A percentile compares a stretch with the other conserved stretches of the same genome.
These are phyloP conservation scores for Pristionchus exspectatus DNA, from an alignment of 2,888 invertebrate species.

Conservation along the genomic window DNA sequence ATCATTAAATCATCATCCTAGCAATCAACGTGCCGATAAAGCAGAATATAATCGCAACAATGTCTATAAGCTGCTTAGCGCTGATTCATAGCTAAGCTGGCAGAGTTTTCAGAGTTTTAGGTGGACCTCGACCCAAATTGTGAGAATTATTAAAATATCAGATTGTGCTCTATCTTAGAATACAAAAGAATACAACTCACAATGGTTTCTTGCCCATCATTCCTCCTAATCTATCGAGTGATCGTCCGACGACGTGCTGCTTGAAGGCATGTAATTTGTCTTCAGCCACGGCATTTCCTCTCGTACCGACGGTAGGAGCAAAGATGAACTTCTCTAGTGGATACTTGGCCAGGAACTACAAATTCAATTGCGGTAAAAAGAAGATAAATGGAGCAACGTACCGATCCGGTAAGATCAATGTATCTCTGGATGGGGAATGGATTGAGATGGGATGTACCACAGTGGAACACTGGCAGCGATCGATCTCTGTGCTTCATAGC, in stretches of 20 bases:
- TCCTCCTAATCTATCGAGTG: slow-evolving; percentile 22
- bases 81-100: not conserved
- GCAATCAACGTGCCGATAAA: not conserved
- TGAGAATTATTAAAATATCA: not conserved
- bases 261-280: not conserved
- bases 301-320: not conserved
- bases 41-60: slow-evolving; percentile 27
- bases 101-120: not conserved
- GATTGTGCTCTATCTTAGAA: not conserved
- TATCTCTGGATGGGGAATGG: slow-evolving; percentile 82
- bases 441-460: slow-evolving; percentile 91
- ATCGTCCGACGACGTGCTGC: not conserved
- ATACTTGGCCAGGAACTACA: slow-evolving; percentile 16
- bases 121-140: not conserved
- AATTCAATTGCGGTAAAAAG: not conserved
- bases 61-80: not conserved
- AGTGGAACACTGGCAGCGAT: slow-evolving; percentile 88
- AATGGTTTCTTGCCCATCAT: slow-evolving; percentile 48
- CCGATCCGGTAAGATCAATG: not conserved
- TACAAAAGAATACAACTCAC: not conserved
- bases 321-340: slow-evolving; percentile 43
- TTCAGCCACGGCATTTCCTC: not conserved
- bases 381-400: not conserved
- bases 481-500: not conserved
- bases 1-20: slow-evolving; percentile 25